Evolutionary conservation across 2,113 vertebrate genomes (phyloP).

Genomic region (Pseudonaja textilis): DNA sequence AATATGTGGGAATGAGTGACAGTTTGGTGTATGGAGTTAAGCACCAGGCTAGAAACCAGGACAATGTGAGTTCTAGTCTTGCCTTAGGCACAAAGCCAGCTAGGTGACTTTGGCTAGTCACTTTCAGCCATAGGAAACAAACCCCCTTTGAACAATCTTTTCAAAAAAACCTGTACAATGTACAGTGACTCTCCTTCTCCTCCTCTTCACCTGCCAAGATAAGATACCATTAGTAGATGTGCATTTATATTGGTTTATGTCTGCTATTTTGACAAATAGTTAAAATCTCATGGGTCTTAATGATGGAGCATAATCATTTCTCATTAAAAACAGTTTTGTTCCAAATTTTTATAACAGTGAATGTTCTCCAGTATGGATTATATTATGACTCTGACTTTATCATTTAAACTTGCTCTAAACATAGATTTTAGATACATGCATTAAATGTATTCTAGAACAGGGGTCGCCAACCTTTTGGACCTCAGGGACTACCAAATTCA

Average conservation of each 20-base stretch:
- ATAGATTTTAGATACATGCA: neutral
- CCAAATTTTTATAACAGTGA: neutral
- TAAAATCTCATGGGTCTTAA: neutral
- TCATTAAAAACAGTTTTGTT: neutral
- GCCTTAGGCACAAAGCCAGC: neutral
- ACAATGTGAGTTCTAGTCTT: neutral
- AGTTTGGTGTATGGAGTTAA: neutral
- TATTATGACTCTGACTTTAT: neutral
- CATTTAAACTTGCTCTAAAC: neutral
- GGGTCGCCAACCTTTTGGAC: no score
- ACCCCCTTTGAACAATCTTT: neutral
- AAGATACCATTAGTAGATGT: neutral
- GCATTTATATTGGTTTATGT: neutral
- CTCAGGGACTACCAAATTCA: no score
- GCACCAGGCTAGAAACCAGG: neutral
- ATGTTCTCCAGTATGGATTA: neutral
- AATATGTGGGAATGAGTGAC: neutral
- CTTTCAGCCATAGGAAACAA: neutral
- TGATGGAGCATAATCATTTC: neutral
- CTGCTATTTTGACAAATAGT: neutral
- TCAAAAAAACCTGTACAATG: neutral
- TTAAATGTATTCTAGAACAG: neutral
- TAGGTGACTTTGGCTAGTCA: neutral
- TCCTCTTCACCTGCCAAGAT: neutral
- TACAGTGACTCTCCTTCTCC: neutral